phyloP scores from a whole-genome alignment of 2,113 vertebrate genomes.

The Rallus limicola region DNA sequence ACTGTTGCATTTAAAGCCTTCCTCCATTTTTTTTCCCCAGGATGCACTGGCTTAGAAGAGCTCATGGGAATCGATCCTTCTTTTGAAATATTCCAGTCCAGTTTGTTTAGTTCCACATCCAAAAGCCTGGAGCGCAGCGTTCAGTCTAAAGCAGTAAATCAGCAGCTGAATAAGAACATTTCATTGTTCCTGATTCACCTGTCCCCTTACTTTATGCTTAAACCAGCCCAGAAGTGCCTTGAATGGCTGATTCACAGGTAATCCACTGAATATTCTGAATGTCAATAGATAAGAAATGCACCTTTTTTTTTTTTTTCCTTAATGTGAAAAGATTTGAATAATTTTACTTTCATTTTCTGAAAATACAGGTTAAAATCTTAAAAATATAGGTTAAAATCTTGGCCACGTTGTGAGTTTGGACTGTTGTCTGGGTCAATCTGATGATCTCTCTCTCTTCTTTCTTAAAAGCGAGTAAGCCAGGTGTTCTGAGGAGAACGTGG shows the following conservation, averaged over 20 bases:
- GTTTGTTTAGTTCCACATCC: slow-evolving; percentile 86
- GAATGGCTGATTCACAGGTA: slow-evolving; percentile 98
- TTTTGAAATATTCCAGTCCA: slow-evolving; percentile 87
- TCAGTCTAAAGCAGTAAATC: slow-evolving; percentile 89
- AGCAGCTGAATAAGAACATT: slow-evolving; percentile 86
- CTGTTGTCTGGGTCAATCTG: not conserved
- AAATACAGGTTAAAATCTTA: not conserved
- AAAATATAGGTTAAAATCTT: not conserved
- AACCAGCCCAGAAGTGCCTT: slow-evolving; percentile 94
- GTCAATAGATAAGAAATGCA: not conserved
- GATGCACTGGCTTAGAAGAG: slow-evolving; percentile 94
- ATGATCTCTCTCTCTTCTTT: not conserved
- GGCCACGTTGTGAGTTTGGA: not conserved
- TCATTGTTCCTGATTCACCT: slow-evolving; percentile 88
- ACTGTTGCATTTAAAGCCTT: not conserved
- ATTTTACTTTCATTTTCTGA: not conserved
- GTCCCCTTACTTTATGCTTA: slow-evolving; percentile 94
- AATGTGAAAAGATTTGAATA: not conserved
- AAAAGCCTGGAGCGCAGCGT: slow-evolving; percentile 90
- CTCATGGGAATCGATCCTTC: slow-evolving; percentile 89
- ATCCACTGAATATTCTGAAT: not conserved
- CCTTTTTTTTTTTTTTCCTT: not conserved
- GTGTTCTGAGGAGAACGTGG: not conserved
- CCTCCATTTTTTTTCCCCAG: slow-evolving; percentile 61
- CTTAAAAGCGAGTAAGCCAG: not conserved